phyloP scores from a whole-genome alignment of 2,888 invertebrate species.

The Eumacrocentrus americanus region DNA sequence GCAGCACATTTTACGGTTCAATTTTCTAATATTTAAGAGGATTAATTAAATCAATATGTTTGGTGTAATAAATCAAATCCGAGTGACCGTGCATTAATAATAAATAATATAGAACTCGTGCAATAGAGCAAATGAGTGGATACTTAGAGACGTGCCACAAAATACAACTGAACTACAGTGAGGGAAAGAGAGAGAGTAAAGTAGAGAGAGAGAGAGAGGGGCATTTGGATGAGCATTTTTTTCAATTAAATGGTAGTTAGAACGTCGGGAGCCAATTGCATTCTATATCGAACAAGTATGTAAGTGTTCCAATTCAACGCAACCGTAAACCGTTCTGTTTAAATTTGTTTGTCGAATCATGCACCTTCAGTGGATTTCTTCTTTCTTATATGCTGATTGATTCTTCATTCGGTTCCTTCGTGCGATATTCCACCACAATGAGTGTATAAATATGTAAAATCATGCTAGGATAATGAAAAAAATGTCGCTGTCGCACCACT shows the following conservation, averaged over 20 bases:
- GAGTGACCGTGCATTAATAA: constrained; percentile 25
- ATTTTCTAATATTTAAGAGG: neutral
- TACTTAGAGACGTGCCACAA: constrained; percentile 17
- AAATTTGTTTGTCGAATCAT: constrained; percentile 28
- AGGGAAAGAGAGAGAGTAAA: neutral
- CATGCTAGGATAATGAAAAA: constrained; percentile 17
- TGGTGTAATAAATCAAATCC: constrained; percentile 23
- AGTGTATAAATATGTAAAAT: constrained; percentile 11
- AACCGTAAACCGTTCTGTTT: constrained; percentile 18
- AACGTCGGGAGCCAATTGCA: neutral
- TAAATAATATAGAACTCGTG: constrained; percentile 17
- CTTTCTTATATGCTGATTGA: constrained; percentile 16
- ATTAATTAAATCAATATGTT: constrained; percentile 4
- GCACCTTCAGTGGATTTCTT: constrained; percentile 31
- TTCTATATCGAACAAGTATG: constrained; percentile 10
- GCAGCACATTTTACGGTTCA: neutral
- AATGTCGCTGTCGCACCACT: no score
- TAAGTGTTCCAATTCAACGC: constrained; percentile 28
- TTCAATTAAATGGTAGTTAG: constrained; percentile 29
- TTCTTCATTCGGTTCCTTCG: constrained; percentile 26
- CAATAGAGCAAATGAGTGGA: constrained; percentile 28
- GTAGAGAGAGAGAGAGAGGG: neutral
- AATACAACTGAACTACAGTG: constrained; percentile 6
- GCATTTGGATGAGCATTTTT: neutral
- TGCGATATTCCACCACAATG: constrained; percentile 38